Base-by-base conservation (phyloP, 2,797 vertebrate species). In the Potorous gilbertii region DNA sequence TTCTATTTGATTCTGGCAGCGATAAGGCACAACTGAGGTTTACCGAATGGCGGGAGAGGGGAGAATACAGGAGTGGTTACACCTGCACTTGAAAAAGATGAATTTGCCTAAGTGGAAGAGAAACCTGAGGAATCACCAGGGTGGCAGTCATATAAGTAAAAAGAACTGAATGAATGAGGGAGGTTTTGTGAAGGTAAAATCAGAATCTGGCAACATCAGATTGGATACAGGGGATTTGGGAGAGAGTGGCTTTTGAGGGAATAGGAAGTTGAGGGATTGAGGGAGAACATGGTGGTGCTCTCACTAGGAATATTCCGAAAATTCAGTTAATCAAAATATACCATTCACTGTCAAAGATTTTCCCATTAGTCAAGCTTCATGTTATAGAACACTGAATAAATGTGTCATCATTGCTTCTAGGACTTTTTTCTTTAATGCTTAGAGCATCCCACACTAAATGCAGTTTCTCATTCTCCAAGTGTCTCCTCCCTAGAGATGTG, bases 351-450 rank as follows among this genome's bases (percentile, higher is more conserved):
- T 10, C 74, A 87, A 87, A 50, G 21, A 50, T 46, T 50, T 27
- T 87, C 13, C 74, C 21, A 87, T 50, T 50, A 87, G 74, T 66
- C 81, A 93, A 50, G 96, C 56, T 94, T 95, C 91, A 97, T 92
- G 54, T 56, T 90, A 92, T 6, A 92, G 29, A 94, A 92, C 81
- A 91, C 5, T 55, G 90, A 62, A 90, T 87, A 91, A 92, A 10
- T 46, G 40, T 28, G 3, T 87, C 40, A 46, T 87, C 40, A 50
- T 0, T 91, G 34, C 52, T 3, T 54, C 0, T 92, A 90, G 91
- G 54, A 59, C 4, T 89, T 91, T 90, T 55, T 91, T 24, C 40
- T 87, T 87, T 87, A 50, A 50, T 87, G 1, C 11, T 87, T 95
- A 90, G 27, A 95, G 54, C 91, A 74, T 4, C 55, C 90, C 46